A percentile compares a stretch with the other conserved stretches of the same genome.
Conservation (phyloP, 2,797 vertebrate genomes). For the Echeneis naucrates region DNA sequence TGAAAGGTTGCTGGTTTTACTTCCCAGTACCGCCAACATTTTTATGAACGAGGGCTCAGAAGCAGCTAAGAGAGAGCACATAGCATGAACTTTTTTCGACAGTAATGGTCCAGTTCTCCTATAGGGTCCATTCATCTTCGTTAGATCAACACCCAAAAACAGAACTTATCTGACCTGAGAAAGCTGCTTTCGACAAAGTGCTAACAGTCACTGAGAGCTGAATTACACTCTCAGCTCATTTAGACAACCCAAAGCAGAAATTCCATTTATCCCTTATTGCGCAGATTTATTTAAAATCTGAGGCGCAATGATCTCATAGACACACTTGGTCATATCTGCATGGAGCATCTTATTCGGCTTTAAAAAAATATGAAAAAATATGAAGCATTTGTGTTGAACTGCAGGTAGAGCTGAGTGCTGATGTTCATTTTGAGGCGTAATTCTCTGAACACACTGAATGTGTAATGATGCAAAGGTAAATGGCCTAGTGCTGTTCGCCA, state of each 20-base stretch:
- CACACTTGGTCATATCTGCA: background rate
- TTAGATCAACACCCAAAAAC: background rate
- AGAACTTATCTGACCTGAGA: background rate
- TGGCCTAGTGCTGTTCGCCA: conserved; percentile 44
- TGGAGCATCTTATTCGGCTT: background rate
- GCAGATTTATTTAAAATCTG: background rate
- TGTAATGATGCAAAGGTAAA: conserved; percentile 53
- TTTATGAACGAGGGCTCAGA: background rate
- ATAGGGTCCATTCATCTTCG: background rate
- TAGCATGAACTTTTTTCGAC: background rate
- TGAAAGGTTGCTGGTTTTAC: conserved; percentile 21
- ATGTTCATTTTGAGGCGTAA: conserved; percentile 5
- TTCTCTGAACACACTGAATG: conserved; percentile 29
- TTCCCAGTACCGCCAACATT: background rate
- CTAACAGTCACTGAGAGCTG: background rate
- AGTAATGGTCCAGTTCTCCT: conserved; percentile 6
- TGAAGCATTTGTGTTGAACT: background rate
- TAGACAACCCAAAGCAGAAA: background rate
- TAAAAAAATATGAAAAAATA: background rate
- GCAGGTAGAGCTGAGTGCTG: conserved; percentile 2
- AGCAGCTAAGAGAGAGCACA: background rate
- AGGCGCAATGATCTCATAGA: background rate
- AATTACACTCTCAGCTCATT: background rate
- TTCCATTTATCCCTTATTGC: background rate
- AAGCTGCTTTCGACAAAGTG: background rate